Evolutionary conservation across 2,113 vertebrate species (phyloP).

Genomic region (Rissa tridactyla): DNA sequence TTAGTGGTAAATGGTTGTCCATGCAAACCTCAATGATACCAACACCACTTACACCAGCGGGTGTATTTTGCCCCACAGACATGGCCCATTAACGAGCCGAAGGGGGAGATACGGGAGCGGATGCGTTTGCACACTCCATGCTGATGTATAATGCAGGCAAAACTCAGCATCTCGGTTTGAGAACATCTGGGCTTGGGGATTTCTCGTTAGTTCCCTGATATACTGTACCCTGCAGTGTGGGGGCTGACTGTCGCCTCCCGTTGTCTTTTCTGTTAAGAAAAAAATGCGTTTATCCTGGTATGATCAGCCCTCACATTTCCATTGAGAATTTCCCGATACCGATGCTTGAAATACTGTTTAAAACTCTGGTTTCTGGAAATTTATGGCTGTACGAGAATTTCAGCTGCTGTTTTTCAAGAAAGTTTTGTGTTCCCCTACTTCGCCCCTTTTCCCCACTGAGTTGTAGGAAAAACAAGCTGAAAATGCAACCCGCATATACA

Average conservation of each 20-base stretch:
- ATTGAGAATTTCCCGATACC: background rate
- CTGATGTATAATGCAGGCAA: background rate
- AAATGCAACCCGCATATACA: background rate
- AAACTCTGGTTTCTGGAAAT: background rate
- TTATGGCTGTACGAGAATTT: background rate
- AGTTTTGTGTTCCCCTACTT: background rate
- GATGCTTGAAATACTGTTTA: background rate
- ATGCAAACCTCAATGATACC: background rate
- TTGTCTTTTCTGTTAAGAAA: background rate
- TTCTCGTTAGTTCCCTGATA: background rate
- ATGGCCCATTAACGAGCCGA: fast-evolving
- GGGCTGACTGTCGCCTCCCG: fast-evolving
- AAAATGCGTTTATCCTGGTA: background rate
- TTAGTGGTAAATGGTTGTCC: fast-evolving
- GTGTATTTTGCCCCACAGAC: background rate
- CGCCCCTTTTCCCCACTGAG: background rate
- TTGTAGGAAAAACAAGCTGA: background rate
- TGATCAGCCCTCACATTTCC: background rate
- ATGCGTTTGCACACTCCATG: fast-evolving
- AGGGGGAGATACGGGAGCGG: background rate
- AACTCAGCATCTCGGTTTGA: background rate
- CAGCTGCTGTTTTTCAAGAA: background rate
- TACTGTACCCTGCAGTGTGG: fast-evolving
- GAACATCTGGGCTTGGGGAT: background rate
- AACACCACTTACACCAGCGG: fast-evolving